Conservation (phyloP, 2,113 vertebrate genomes). For the Bubo scandiacus region DNA sequence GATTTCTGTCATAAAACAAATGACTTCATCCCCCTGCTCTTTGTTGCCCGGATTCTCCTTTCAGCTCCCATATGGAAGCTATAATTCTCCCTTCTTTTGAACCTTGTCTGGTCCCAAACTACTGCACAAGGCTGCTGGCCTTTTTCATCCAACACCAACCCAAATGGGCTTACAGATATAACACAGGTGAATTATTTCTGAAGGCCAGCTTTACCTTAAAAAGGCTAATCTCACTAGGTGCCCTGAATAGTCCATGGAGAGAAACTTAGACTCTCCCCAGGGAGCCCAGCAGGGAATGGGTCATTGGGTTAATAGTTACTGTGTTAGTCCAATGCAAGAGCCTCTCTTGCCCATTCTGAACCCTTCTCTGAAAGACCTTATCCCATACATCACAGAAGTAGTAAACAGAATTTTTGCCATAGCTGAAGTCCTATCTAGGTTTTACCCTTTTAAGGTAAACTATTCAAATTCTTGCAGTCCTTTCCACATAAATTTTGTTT, state of each 20-base stretch:
- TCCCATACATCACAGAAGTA: background rate
- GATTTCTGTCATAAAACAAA: background rate
- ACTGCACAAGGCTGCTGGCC: background rate
- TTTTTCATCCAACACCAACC: background rate
- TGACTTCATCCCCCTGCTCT: background rate
- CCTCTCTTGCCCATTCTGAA: background rate
- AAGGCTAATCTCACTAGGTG: background rate
- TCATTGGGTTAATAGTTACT: background rate
- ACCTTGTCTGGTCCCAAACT: background rate
- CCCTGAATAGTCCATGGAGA: background rate
- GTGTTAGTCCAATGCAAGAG: background rate
- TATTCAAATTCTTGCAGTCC: background rate
- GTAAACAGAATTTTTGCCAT: background rate
- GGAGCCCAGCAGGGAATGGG: accelerated
- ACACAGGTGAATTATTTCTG: background rate
- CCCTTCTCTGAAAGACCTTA: background rate
- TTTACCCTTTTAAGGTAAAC: background rate
- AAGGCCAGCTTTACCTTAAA: background rate
- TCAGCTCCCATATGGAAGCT: background rate
- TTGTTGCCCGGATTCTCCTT: background rate
- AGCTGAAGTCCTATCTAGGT: background rate
- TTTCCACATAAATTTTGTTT: background rate
- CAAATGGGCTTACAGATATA: background rate
- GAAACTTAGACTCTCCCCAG: background rate
- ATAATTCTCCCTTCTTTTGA: background rate